Evolutionary conservation across 2,888 invertebrate species (phyloP).

Genomic region (Sipha maydis): DNA sequence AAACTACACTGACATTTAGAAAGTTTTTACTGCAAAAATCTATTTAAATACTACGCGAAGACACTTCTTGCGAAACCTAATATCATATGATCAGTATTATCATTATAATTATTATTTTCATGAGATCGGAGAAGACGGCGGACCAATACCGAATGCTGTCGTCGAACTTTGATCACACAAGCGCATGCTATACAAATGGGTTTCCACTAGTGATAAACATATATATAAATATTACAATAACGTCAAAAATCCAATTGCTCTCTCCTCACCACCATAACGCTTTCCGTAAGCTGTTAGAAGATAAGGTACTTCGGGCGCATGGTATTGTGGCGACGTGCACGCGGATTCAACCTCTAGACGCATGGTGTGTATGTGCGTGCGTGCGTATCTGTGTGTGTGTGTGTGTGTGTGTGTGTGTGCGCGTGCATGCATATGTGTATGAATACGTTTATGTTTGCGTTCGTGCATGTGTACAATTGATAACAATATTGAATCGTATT

Average conservation of each 20-base stretch:
- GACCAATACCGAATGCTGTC: too few relatives aligned
- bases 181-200: not conserved
- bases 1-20: too few relatives aligned
- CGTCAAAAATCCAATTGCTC: not conserved
- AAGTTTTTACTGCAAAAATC: too few relatives aligned
- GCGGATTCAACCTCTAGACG: not conserved
- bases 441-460: too few relatives aligned
- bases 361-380: not conserved
- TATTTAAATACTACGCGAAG: too few relatives aligned
- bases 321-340: too few relatives aligned
- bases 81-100: too few relatives aligned
- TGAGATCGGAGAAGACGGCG: not conserved
- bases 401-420: too few relatives aligned
- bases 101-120: not conserved
- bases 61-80: too few relatives aligned
- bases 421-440: too few relatives aligned
- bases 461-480: not conserved
- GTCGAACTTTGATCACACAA: not conserved
- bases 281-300: not conserved
- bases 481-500: not conserved
- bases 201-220: not conserved
- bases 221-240: not conserved
- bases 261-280: too few relatives aligned
- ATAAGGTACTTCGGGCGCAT: not conserved
- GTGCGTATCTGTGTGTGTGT: not conserved